Conservation (phyloP, 2,888 invertebrate genomes). For the Tenthredo amoena region DNA sequence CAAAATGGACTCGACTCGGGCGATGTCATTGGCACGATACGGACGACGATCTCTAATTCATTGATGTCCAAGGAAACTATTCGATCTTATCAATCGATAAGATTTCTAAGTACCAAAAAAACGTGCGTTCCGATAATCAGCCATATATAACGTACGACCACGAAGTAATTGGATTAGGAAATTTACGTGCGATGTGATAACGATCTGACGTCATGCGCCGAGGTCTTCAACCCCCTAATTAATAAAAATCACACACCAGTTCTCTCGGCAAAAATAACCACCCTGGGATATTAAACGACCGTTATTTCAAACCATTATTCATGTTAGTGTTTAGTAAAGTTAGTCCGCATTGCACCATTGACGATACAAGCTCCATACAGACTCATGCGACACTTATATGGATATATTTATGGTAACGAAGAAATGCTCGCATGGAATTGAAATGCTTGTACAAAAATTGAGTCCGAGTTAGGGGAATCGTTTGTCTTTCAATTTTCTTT, state of each 20-base stretch:
- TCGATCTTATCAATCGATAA: background rate
- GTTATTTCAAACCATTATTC: conserved; percentile 2
- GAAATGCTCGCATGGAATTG: conserved; percentile 21
- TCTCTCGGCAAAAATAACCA: background rate
- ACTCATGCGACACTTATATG: conserved; percentile 42
- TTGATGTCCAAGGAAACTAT: background rate
- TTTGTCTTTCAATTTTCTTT: background rate
- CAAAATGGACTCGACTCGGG: conserved; percentile 71
- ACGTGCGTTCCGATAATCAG: background rate
- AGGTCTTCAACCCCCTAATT: background rate
- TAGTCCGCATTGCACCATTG: conserved; percentile 75
- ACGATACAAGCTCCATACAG: conserved; percentile 61
- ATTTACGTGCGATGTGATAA: background rate
- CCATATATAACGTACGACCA: background rate
- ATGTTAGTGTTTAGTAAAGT: conserved; percentile 53
- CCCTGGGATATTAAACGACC: background rate
- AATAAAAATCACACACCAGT: background rate
- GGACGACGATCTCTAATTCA: conserved; percentile 61
- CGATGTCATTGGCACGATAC: conserved; percentile 73
- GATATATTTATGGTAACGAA: conserved; percentile 40
- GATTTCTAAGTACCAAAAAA: background rate
- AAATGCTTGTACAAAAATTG: background rate
- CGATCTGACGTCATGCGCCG: background rate
- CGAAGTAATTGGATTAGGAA: background rate
- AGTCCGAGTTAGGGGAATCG: background rate